phyloP scores from a whole-genome alignment of 2,888 invertebrate genomes.

The Luperina nickerlii region DNA sequence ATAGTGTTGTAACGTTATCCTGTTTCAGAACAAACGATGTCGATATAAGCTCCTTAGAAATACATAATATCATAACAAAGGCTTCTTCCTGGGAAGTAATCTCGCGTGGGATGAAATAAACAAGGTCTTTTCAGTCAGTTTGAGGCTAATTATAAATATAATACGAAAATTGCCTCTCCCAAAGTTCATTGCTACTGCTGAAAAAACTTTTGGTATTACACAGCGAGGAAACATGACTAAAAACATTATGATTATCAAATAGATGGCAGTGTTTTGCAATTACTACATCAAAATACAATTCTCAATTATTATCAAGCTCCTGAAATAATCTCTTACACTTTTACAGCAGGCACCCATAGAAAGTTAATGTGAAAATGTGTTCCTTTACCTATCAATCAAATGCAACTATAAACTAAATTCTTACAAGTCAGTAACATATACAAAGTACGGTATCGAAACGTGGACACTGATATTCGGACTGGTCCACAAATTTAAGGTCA shows the following conservation, averaged over 20 bases:
- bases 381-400: not conserved
- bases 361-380: not conserved
- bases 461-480: no score
- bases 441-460: no score
- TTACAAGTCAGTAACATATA: not conserved
- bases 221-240: not conserved
- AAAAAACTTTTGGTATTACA: no score
- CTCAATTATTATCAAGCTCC: not conserved
- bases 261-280: not conserved
- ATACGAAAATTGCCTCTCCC: no score
- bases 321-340: not conserved
- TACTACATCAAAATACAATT: not conserved
- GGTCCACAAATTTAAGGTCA: no score
- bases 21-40: conserved; percentile 36
- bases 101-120: conserved; percentile 1
- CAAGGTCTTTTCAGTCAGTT: not conserved
- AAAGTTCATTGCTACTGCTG: no score
- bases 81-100: not conserved
- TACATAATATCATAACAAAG: conserved; percentile 31
- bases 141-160: not conserved
- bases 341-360: not conserved
- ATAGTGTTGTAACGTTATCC: conserved; percentile 6
- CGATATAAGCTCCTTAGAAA: conserved; percentile 42
- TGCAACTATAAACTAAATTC: not conserved
- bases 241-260: not conserved